A percentile compares a stretch with the other conserved stretches of the same genome.
phyloP scores from a whole-genome alignment of 2,113 vertebrate species.

The Vombatus ursinus region DNA sequence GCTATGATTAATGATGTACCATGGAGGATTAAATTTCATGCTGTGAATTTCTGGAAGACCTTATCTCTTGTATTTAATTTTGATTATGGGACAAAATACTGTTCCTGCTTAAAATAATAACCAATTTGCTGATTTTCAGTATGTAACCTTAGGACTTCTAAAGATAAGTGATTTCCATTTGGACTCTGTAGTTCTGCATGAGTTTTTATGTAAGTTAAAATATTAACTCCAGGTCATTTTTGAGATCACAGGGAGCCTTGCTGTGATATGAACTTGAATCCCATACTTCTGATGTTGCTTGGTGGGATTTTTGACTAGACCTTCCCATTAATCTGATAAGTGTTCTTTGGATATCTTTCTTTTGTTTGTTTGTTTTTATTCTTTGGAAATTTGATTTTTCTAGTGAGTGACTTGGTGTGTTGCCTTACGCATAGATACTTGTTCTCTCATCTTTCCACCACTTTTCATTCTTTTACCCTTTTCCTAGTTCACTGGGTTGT shows the following conservation, averaged over 20 bases:
- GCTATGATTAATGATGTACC: not conserved
- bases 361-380: rapidly evolving
- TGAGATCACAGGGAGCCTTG: not conserved
- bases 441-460: not conserved
- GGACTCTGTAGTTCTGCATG: not conserved
- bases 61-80: not conserved
- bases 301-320: rapidly evolving
- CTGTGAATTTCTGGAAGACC: not conserved
- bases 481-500: not conserved
- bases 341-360: not conserved
- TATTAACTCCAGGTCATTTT: too few species aligned
- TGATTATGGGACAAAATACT: not conserved
- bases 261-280: not conserved
- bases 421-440: not conserved
- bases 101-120: not conserved
- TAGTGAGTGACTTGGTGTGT: too few species aligned
- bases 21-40: not conserved
- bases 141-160: rapidly evolving
- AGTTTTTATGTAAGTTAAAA: not conserved
- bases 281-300: rapidly evolving
- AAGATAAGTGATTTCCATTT: not conserved
- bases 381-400: not conserved
- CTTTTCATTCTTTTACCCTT: rapidly evolving
- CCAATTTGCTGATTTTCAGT: not conserved
- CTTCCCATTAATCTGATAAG: not conserved